phyloP scores from a whole-genome alignment of 2,888 invertebrate genomes.

The Chorisops tibialis region DNA sequence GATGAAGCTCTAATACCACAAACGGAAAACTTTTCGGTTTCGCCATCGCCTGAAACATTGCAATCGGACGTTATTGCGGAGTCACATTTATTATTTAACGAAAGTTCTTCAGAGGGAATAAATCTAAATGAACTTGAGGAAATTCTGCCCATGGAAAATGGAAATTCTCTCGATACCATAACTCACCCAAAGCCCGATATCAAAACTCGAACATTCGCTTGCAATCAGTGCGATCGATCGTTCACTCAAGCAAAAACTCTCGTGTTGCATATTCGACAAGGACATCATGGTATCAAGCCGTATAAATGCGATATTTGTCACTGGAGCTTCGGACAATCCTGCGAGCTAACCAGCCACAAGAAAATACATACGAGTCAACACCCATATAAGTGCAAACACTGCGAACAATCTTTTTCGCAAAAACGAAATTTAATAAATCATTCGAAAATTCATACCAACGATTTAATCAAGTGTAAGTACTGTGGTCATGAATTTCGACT shows the following conservation, averaged over 20 bases:
- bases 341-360: conserved; percentile 23
- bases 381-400: conserved; percentile 18
- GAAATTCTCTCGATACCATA: neutral
- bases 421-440: conserved; percentile 22
- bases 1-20: no score
- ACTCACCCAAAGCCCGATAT: neutral
- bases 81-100: no score
- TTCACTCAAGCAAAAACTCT: conserved; percentile 23
- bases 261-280: conserved; percentile 20
- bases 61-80: no score
- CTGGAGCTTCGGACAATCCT: conserved; percentile 22
- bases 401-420: conserved; percentile 1
- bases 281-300: conserved; percentile 20
- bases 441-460: conserved; percentile 24
- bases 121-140: no score
- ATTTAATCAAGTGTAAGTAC: conserved; percentile 18
- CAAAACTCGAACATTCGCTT: conserved; percentile 23
- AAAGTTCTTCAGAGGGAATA: no score
- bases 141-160: no score
- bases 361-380: conserved; percentile 12
- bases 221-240: conserved; percentile 24
- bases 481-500: conserved; percentile 14
- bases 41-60: no score
- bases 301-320: conserved; percentile 13
- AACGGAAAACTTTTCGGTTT: no score